Conservation (phyloP, 2,888 invertebrate genomes). For the Scaptodrosophila latifasciaeformis region DNA sequence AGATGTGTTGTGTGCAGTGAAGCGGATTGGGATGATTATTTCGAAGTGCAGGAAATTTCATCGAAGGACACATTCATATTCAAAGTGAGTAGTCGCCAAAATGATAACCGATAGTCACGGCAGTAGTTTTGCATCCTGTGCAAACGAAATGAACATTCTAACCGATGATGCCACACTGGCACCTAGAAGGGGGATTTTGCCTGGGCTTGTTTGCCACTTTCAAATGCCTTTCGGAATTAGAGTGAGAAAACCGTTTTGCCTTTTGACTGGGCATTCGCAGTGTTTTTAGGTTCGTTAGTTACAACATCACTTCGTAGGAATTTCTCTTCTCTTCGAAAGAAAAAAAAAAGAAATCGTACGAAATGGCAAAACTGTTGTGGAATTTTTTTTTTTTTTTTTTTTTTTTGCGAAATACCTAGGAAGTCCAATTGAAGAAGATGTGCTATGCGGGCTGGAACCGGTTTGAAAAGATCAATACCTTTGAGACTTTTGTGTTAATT, state of each 20-base stretch:
- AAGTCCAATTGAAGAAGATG: too few relatives aligned
- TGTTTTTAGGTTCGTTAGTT: slow-evolving; percentile 65
- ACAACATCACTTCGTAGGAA: too few relatives aligned
- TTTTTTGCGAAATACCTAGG: too few relatives aligned
- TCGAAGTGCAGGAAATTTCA: slow-evolving; percentile 94
- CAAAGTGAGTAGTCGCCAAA: slow-evolving; percentile 80
- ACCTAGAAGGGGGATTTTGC: neutral
- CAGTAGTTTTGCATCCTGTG: neutral
- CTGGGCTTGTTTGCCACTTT: slow-evolving; percentile 44
- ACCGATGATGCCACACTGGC: neutral
- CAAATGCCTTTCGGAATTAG: slow-evolving; percentile 62
- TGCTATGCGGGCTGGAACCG: too few relatives aligned
- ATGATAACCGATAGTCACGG: too few relatives aligned
- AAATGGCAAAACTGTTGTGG: too few relatives aligned
- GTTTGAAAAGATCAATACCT: too few relatives aligned
- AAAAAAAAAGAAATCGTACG: too few relatives aligned
- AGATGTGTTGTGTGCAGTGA: slow-evolving; percentile 92
- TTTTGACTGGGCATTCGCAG: slow-evolving; percentile 62
- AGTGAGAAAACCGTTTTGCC: slow-evolving; percentile 41
- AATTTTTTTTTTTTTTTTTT: too few relatives aligned
- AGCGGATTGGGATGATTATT: slow-evolving; percentile 93
- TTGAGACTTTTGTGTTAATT: too few relatives aligned
- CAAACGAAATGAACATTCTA: neutral
- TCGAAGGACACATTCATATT: slow-evolving; percentile 95
- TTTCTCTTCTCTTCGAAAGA: too few relatives aligned